Conservation (phyloP, 2,888 invertebrate species). For the Ceraclea dissimilis region DNA sequence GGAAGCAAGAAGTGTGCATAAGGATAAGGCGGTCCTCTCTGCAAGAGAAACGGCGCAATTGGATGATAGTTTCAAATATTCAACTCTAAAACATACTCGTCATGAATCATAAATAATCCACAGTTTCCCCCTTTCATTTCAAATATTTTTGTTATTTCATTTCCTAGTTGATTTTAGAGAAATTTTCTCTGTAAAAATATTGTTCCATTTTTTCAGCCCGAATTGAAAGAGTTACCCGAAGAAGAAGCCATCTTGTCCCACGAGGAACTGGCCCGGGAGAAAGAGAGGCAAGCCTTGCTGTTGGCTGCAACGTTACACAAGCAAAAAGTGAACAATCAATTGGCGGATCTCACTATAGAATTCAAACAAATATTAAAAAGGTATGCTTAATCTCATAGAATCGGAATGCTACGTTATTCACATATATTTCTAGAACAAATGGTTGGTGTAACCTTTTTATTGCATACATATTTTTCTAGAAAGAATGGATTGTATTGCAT, state of each 20-base stretch:
- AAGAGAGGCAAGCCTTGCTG: slow-evolving; percentile 56
- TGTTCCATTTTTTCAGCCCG: neutral
- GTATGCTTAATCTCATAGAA: too few species aligned
- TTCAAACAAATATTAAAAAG: slow-evolving; percentile 49
- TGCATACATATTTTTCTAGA: too few species aligned
- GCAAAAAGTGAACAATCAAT: slow-evolving; percentile 46
- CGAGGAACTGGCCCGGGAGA: slow-evolving; percentile 63
- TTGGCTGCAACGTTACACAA: slow-evolving; percentile 58
- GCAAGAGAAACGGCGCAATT: too few species aligned
- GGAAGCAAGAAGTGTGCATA: too few species aligned
- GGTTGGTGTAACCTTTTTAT: too few species aligned
- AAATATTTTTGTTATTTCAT: neutral
- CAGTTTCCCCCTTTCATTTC: neutral
- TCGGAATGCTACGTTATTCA: too few species aligned
- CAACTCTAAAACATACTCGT: neutral
- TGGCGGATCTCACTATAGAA: slow-evolving; percentile 49
- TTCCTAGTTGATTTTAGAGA: neutral
- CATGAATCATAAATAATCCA: neutral
- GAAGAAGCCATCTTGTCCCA: slow-evolving; percentile 36
- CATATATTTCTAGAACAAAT: too few species aligned
- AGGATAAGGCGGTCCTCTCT: too few species aligned
- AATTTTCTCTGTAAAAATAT: too few species aligned
- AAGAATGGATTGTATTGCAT: too few species aligned
- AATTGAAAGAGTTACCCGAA: slow-evolving; percentile 5
- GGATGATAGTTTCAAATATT: neutral